Conservation (phyloP, 2,888 invertebrate species). For the Hirtodrosophila duncani region DNA sequence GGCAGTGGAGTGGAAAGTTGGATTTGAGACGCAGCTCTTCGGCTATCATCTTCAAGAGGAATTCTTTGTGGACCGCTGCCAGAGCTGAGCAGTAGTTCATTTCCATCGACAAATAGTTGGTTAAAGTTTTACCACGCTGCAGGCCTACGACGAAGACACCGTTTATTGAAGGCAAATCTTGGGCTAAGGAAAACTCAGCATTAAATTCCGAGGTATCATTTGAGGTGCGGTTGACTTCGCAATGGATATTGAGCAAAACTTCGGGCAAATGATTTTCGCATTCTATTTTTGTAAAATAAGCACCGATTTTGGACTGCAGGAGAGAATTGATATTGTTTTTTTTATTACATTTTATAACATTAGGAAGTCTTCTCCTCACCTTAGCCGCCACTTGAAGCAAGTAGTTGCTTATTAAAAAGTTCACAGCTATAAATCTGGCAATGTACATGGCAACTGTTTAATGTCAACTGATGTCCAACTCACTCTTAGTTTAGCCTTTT, state of each 20-base stretch:
- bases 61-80: not conserved
- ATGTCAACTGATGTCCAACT: too few relatives aligned
- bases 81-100: conserved; percentile 22
- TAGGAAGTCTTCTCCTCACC: not conserved
- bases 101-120: conserved; percentile 14
- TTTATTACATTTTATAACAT: not conserved
- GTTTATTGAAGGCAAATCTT: conserved; percentile 2
- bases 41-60: conserved; percentile 18
- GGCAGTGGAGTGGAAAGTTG: conserved; percentile 36
- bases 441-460: too few relatives aligned
- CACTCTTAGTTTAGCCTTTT: too few relatives aligned
- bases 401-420: not conserved
- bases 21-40: conserved; percentile 15
- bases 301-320: not conserved
- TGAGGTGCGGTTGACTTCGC: conserved; percentile 3
- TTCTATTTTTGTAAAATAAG: conserved; percentile 14
- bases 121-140: not conserved
- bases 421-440: not conserved
- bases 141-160: conserved; percentile 12
- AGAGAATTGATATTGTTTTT: too few relatives aligned
- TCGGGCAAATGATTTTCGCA: conserved; percentile 19
- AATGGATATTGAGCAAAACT: conserved; percentile 5
- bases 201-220: not conserved
- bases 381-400: not conserved
- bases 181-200: conserved; percentile 3